Evolutionary conservation across 2,113 vertebrate genomes (phyloP).

Genomic region (Cavia porcellus): DNA sequence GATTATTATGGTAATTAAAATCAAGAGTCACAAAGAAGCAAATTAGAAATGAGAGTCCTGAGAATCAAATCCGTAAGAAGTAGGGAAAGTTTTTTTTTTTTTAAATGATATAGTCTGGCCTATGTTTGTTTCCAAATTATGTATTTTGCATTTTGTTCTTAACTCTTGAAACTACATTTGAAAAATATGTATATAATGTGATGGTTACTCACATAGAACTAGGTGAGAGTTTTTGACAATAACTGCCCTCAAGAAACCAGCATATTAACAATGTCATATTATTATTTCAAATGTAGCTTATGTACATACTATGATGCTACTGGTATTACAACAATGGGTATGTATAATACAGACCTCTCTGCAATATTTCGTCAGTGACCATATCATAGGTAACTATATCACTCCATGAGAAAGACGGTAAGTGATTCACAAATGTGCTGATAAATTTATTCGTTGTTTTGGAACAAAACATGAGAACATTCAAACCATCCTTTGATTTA

Average conservation of each 20-base stretch:
- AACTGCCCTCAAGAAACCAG: not conserved
- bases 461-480: not conserved
- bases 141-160: not conserved
- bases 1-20: slow-evolving; percentile 46
- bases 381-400: not conserved
- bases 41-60: slow-evolving; percentile 9
- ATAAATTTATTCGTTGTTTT: not conserved
- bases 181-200: not conserved
- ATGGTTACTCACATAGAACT: not conserved
- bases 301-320: not conserved
- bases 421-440: not conserved
- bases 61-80: slow-evolving; percentile 35
- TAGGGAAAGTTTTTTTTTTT: not conserved
- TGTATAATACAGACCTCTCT: not conserved
- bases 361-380: not conserved
- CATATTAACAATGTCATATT: not conserved
- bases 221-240: not conserved
- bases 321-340: not conserved
- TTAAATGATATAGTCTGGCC: not conserved
- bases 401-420: not conserved
- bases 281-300: slow-evolving; percentile 23
- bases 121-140: not conserved
- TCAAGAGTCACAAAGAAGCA: slow-evolving; percentile 49
- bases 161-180: not conserved
- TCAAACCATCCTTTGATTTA: not conserved